A percentile compares a stretch with the other conserved stretches of the same genome.
Evolutionary conservation across 2,797 vertebrate genomes (phyloP).

Genomic region (Babyrousa celebensis): DNA sequence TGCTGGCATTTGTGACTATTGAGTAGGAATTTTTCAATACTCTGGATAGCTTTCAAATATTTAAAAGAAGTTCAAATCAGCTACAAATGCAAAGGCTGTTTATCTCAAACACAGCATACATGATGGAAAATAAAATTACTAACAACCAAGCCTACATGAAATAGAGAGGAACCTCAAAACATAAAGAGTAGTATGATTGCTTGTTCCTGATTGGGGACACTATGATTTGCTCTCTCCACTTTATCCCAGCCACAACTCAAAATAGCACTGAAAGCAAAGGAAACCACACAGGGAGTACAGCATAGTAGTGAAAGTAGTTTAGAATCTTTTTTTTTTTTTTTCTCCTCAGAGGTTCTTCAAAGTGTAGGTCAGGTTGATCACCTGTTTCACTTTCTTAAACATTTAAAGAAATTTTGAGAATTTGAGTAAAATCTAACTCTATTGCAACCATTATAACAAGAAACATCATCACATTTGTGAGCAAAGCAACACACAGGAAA

Average conservation of each 20-base stretch:
- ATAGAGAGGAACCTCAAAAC: conserved; percentile 26
- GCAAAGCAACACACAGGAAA: background rate
- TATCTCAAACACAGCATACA: conserved; percentile 23
- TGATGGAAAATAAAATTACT: conserved; percentile 39
- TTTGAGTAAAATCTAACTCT: background rate
- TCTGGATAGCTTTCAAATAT: conserved; percentile 38
- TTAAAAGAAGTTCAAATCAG: conserved; percentile 48
- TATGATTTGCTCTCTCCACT: background rate
- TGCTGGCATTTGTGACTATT: background rate
- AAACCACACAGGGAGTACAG: background rate
- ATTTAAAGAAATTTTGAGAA: conserved; percentile 46
- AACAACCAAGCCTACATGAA: background rate
- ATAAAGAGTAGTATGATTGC: background rate
- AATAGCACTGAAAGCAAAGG: conserved; percentile 6
- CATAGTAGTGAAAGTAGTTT: background rate
- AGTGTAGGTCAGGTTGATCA: background rate
- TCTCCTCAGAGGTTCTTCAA: background rate
- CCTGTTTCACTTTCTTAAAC: conserved; percentile 14
- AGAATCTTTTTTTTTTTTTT: background rate
- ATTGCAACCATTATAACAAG: background rate
- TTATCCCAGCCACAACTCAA: background rate
- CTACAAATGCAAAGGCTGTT: background rate
- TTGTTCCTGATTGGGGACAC: background rate
- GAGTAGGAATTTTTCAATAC: background rate
- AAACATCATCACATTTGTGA: background rate